Percentiles rank a stretch among this genome's conserved stretches.
Conservation (phyloP, 2,797 vertebrate species). For the Triplophysa yarkandensis region DNA sequence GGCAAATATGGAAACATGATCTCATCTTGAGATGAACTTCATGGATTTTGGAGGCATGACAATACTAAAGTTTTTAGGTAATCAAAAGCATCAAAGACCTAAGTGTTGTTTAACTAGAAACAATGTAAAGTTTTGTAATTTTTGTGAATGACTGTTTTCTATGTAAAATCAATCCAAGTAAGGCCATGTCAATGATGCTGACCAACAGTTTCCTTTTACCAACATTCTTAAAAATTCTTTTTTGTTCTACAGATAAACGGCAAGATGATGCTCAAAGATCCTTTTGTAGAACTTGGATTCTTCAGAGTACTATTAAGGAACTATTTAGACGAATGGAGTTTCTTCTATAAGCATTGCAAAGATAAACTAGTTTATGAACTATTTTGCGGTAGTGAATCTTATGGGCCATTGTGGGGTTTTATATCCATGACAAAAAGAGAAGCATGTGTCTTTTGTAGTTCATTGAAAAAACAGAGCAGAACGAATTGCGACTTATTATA, state of each 20-base stretch:
- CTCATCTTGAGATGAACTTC: slow-evolving; percentile 1
- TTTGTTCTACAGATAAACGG: too few relatives aligned
- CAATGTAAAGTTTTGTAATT: too few relatives aligned
- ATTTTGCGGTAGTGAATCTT: slow-evolving; percentile 10
- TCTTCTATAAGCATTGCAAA: background rate
- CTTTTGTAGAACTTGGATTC: too few relatives aligned
- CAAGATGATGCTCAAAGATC: too few relatives aligned
- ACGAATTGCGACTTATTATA: slow-evolving; percentile 20
- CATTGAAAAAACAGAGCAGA: slow-evolving; percentile 14
- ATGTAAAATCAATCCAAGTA: too few relatives aligned
- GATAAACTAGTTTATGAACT: background rate
- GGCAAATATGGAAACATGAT: background rate
- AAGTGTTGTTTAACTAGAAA: background rate
- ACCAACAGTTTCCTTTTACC: too few relatives aligned
- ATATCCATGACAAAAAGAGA: slow-evolving; percentile 17
- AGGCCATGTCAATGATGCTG: too few relatives aligned
- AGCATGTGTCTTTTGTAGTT: slow-evolving; percentile 7
- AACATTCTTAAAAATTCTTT: too few relatives aligned
- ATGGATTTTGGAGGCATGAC: background rate
- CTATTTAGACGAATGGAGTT: too few relatives aligned
- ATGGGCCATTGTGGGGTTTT: slow-evolving; percentile 8
- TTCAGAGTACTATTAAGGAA: too few relatives aligned
- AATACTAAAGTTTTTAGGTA: slow-evolving; percentile 1
- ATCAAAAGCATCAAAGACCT: slow-evolving; percentile 39
- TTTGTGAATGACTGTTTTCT: too few relatives aligned